Evolutionary conservation across 2,113 vertebrate species (phyloP), one percentile per base, ranked within the genome.

Genomic region (Barnardius zonarius): DNA sequence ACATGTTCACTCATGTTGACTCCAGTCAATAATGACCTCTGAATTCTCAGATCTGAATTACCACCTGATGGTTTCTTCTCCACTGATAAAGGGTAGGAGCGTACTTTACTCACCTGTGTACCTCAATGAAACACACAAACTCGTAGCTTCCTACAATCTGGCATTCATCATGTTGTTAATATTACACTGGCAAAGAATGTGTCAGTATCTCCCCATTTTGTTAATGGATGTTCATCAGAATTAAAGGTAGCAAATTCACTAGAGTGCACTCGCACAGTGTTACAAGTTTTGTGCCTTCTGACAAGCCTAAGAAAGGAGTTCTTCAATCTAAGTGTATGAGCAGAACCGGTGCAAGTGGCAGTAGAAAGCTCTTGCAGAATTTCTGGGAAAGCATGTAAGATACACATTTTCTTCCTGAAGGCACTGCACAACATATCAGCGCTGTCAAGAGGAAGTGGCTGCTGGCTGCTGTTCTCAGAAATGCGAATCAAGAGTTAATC

Each of bases 401-500:
- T 3, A 61, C 1, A 41, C 13, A 10, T 23, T 24, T 79, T 57
- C 57, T 73, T 68, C 49, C 85, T 2, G 0, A 88, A 77, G 27
- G 57, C 61, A 86, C 13, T 2, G 31, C 7, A 9, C 8, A 43
- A 59, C 11, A n/a, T 0, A 64, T 49, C 73, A 75, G 61, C 48
- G 37, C 1, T 4, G 2, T 62, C 15, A 57, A 69, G 69, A 95
- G 96, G 96, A 97, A 96, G 92, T 85, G 86, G 59, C 8, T 70
- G 41, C 63, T 73, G 48, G 8, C 39, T 87, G 70, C 59, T 64
- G 24, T 33, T 62, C 61, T 86, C 51, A 52, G 25, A 93, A 74
- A 13, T 5, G 31, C 90, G 93, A 93, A 72, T 68, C 79, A 86
- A 69, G 76, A 86, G 39, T 83, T 92, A 93, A 57, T 94, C 95